These are phyloP conservation scores for Drosophila quasianomalipes DNA, from an alignment of 2,888 invertebrate species.

Conservation along the genomic window DNA sequence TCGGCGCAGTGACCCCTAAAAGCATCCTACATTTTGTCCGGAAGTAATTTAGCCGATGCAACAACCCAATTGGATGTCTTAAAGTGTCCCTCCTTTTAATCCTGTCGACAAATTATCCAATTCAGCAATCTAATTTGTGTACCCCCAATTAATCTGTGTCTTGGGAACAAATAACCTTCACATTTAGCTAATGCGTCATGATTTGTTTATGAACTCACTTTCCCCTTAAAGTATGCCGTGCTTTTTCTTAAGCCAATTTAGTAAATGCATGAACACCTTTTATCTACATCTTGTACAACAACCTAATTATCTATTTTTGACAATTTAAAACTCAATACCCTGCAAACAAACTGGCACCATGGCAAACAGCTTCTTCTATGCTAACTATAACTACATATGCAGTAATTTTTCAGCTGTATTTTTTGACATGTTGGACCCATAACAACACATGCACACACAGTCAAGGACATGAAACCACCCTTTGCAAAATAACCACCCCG, in stretches of 20 bases:
- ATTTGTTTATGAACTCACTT: not conserved
- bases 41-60: not conserved
- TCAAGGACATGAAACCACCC: not conserved
- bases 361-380: not conserved
- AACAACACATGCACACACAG: not conserved
- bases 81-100: not conserved
- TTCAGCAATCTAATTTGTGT: not conserved
- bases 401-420: not conserved
- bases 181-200: not conserved
- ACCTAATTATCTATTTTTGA: not conserved
- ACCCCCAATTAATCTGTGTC: not conserved
- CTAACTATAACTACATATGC: not conserved
- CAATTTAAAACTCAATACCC: not conserved
- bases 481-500: not conserved
- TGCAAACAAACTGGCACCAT: not conserved
- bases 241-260: not conserved
- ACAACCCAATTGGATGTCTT: not conserved
- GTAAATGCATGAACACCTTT: not conserved
- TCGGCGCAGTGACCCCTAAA: not conserved
- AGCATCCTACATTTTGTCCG: rapidly evolving
- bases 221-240: not conserved
- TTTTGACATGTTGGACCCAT: not conserved
- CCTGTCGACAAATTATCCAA: not conserved
- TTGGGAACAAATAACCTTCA: not conserved
- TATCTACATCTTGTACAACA: not conserved